Conservation (phyloP, 2,888 invertebrate genomes). For the Caenorhabditis plicata region DNA sequence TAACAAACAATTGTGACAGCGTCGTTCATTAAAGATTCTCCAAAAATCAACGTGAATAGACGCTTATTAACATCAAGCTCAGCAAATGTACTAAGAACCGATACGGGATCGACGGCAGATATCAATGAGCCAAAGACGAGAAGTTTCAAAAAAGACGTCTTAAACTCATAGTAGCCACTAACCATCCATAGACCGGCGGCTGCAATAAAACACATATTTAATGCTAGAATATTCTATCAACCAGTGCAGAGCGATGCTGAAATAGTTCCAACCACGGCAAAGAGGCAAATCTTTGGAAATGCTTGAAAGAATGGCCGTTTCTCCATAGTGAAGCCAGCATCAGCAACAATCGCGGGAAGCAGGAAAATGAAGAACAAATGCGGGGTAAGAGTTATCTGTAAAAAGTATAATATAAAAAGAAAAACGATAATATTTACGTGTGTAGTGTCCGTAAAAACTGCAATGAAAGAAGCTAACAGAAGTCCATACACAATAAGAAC, state of each 20-base stretch:
- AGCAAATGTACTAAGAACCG: conserved; percentile 56
- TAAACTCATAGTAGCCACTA: too few relatives aligned
- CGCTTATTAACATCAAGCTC: conserved; percentile 75
- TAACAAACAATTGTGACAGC: conserved; percentile 80
- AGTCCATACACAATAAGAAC: conserved; percentile 46
- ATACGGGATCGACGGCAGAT: conserved; percentile 61
- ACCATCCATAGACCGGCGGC: conserved; percentile 5
- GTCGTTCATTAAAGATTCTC: conserved; percentile 67
- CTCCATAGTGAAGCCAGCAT: conserved; percentile 98
- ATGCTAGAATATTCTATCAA: too few relatives aligned
- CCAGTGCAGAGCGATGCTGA: too few relatives aligned
- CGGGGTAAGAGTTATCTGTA: conserved; percentile 65
- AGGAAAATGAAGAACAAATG: conserved; percentile 94
- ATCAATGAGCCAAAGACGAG: conserved; percentile 45
- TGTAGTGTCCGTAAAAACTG: neutral
- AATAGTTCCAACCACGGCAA: conserved; percentile 87
- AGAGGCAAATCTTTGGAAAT: conserved; percentile 88
- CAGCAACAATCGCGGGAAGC: conserved; percentile 94
- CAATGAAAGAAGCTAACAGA: conserved; percentile 18
- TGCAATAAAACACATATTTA: conserved; percentile 4
- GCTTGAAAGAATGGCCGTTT: conserved; percentile 93
- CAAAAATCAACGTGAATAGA: conserved; percentile 37
- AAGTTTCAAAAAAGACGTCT: conserved; percentile 17
- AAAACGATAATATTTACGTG: too few relatives aligned
- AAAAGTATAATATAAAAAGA: conserved; percentile 6